phyloP scores from a whole-genome alignment of 2,113 vertebrate species.

The Phocoena phocoena region DNA sequence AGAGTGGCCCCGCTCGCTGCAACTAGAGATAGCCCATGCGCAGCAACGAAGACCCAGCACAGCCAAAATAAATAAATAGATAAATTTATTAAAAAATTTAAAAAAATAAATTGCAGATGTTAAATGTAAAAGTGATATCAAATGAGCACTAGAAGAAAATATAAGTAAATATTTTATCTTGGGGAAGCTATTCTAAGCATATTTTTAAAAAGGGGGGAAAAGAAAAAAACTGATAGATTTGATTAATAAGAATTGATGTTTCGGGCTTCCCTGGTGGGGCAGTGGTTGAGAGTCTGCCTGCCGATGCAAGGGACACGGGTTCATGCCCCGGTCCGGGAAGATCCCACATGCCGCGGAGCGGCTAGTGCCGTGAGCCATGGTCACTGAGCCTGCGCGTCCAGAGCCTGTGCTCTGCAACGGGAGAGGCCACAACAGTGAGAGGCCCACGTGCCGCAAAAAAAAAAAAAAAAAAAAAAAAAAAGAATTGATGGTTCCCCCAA shows the following conservation, averaged over 20 bases:
- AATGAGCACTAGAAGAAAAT: background rate
- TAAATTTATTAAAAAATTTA: background rate
- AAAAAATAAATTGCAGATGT: background rate
- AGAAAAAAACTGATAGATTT: background rate
- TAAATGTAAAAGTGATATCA: background rate
- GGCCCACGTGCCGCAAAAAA: too few relatives aligned
- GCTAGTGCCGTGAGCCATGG: too few relatives aligned
- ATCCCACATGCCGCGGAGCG: too few relatives aligned
- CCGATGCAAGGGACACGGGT: too few relatives aligned
- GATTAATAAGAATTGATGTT: background rate
- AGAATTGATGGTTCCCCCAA: background rate
- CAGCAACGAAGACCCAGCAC: background rate
- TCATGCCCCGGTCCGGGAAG: too few relatives aligned
- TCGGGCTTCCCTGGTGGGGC: background rate
- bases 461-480: background rate
- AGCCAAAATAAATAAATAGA: background rate
- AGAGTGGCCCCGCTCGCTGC: too few relatives aligned
- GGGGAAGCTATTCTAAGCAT: background rate
- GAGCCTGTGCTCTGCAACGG: too few relatives aligned
- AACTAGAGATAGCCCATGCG: accelerated
- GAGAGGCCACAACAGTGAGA: too few relatives aligned
- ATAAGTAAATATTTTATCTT: background rate
- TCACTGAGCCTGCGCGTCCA: too few relatives aligned
- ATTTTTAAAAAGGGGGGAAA: background rate
- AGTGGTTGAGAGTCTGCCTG: too few relatives aligned